Percentiles rank a stretch among this genome's conserved stretches.
Conservation (phyloP, 1,140 invertebrate species). For the Atta texana region DNA sequence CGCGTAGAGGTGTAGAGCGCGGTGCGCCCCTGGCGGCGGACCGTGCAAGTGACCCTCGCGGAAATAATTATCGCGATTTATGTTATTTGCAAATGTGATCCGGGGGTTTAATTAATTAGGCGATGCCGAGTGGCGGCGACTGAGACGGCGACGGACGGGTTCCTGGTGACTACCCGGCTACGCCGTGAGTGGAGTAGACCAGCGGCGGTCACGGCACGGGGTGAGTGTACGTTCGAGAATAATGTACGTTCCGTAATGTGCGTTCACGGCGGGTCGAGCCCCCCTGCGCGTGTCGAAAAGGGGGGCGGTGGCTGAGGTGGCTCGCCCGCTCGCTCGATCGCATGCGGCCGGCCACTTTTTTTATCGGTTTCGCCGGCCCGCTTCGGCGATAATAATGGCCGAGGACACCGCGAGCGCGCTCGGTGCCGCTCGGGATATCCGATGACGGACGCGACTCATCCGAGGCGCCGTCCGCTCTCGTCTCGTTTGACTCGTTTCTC, state of each 20-base stretch:
- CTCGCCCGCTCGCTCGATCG: constrained; percentile 66
- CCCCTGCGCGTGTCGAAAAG: constrained; percentile 70
- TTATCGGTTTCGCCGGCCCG: constrained; percentile 74
- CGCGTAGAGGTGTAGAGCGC: constrained; percentile 36
- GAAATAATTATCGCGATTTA: constrained; percentile 85
- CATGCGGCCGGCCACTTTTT: constrained; percentile 74
- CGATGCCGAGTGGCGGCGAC: constrained; percentile 77
- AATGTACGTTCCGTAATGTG: neutral
- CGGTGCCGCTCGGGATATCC: constrained; percentile 23
- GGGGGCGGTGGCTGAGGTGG: constrained; percentile 82
- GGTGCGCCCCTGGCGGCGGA: constrained; percentile 80
- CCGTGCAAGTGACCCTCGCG: constrained; percentile 77
- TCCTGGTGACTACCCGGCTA: constrained; percentile 57
- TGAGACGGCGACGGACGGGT: constrained; percentile 71
- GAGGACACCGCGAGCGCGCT: neutral
- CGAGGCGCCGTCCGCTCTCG: neutral
- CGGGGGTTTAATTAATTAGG: constrained; percentile 78
- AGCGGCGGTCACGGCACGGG: constrained; percentile 67
- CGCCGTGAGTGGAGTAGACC: constrained; percentile 63
- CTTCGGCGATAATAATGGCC: constrained; percentile 78
- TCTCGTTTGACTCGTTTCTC: neutral
- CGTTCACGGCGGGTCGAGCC: constrained; percentile 28
- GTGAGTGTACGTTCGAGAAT: constrained; percentile 74
- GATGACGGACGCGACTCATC: neutral
- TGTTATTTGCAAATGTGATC: constrained; percentile 82